Evolutionary conservation across 2,113 vertebrate genomes (phyloP).

Genomic region (Cichladusa arquata): DNA sequence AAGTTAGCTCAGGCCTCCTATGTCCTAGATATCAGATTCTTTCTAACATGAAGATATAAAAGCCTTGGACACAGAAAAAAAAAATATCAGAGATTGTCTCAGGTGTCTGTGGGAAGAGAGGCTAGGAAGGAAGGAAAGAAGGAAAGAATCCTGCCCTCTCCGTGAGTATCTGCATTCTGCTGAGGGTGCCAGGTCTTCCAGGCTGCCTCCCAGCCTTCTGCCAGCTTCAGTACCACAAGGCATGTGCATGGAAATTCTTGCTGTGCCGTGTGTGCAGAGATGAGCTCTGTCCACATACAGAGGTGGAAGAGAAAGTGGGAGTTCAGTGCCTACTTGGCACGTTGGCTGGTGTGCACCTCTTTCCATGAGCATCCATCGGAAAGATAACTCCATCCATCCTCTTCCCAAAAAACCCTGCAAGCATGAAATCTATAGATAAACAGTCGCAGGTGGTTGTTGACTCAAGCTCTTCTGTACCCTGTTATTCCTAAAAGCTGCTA

Average conservation of each 20-base stretch:
- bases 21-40: neutral
- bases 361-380: neutral
- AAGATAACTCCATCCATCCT: neutral
- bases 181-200: neutral
- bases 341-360: neutral
- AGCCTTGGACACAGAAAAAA: neutral
- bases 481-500: neutral
- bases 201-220: neutral
- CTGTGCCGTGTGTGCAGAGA: neutral
- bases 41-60: neutral
- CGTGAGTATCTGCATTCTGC: neutral
- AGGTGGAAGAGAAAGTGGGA: neutral
- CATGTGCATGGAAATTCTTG: neutral
- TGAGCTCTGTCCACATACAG: neutral
- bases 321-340: neutral
- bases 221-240: neutral
- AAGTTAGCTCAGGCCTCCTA: neutral
- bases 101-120: neutral
- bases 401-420: neutral
- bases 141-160: neutral
- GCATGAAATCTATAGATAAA: conserved; percentile 21
- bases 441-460: neutral
- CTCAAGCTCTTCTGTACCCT: neutral
- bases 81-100: neutral
- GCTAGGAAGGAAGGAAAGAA: neutral